Percentiles rank a stretch among this genome's conserved stretches.
Conservation (phyloP, 2,888 invertebrate genomes). For the Anagyrus pseudococci region DNA sequence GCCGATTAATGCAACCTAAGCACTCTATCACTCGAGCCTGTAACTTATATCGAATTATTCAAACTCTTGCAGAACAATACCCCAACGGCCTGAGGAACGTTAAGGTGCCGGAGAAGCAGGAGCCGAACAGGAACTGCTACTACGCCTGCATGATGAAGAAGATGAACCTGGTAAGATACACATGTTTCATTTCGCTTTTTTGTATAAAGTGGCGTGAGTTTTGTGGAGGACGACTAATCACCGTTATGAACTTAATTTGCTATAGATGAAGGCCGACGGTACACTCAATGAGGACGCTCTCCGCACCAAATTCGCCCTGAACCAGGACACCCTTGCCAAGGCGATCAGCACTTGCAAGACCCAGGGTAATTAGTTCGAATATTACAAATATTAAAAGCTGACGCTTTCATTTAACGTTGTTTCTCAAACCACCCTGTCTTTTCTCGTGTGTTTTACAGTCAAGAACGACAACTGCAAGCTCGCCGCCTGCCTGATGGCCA, state of each 20-base stretch:
- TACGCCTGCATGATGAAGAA: slow-evolving; percentile 45
- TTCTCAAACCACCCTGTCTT: not conserved
- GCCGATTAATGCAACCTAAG: not conserved
- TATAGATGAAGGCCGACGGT: slow-evolving; percentile 43
- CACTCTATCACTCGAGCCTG: too few relatives aligned
- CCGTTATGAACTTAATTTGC: not conserved
- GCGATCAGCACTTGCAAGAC: slow-evolving; percentile 43
- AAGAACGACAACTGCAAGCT: slow-evolving; percentile 34
- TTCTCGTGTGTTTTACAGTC: slow-evolving; percentile 14
- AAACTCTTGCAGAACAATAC: slow-evolving; percentile 31
- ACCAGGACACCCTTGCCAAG: slow-evolving; percentile 40
- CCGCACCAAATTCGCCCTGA: slow-evolving; percentile 40
- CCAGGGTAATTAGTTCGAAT: slow-evolving; percentile 38
- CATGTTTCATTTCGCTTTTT: not conserved
- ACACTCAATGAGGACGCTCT: slow-evolving; percentile 42
- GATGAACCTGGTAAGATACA: slow-evolving; percentile 42
- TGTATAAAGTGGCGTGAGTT: not conserved
- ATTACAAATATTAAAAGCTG: not conserved
- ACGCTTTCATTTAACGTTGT: not conserved
- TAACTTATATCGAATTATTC: too few relatives aligned
- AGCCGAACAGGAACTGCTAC: slow-evolving; percentile 41
- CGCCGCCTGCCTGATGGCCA: slow-evolving; percentile 37
- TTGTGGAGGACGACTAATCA: not conserved
- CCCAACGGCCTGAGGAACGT: slow-evolving; percentile 29
- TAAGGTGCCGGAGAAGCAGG: slow-evolving; percentile 31